Conservation (phyloP, 1,140 invertebrate species). For the Cydia splendana region DNA sequence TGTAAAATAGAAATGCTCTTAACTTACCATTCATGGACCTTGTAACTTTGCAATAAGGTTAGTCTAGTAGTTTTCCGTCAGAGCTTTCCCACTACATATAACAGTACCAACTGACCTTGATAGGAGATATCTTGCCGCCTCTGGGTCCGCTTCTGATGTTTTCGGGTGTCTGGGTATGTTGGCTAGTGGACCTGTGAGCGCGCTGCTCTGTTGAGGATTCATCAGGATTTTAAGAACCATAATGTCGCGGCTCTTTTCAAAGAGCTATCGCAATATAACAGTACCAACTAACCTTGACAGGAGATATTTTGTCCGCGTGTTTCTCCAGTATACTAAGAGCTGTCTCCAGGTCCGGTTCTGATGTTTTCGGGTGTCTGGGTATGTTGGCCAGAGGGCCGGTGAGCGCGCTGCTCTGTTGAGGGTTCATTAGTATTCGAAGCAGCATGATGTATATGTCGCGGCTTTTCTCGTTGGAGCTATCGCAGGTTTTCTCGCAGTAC, state of each 20-base stretch:
- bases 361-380: slow-evolving; percentile 71
- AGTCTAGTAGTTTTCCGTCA: no score
- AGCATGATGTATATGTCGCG: slow-evolving; percentile 85
- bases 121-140: slow-evolving; percentile 90
- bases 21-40: no score
- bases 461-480: slow-evolving; percentile 70
- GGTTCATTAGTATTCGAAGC: slow-evolving; percentile 84
- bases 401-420: slow-evolving; percentile 75
- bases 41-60: no score
- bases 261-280: slow-evolving; percentile 69
- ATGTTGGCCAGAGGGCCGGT: slow-evolving; percentile 66
- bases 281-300: slow-evolving; percentile 81
- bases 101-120: slow-evolving; percentile 77
- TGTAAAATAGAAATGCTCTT: no score
- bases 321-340: slow-evolving; percentile 90
- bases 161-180: slow-evolving; percentile 68
- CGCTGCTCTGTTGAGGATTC: slow-evolving; percentile 80
- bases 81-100: no score
- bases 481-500: slow-evolving; percentile 90
- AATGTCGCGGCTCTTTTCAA: slow-evolving; percentile 80
- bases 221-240: slow-evolving; percentile 84
- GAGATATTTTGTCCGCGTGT: slow-evolving; percentile 91
- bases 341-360: slow-evolving; percentile 86
- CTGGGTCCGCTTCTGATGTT: slow-evolving; percentile 85
- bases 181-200: slow-evolving; percentile 63